A percentile compares a stretch with the other conserved stretches of the same genome.
phyloP scores from a whole-genome alignment of 2,797 vertebrate genomes.

The Siniperca obscura region DNA sequence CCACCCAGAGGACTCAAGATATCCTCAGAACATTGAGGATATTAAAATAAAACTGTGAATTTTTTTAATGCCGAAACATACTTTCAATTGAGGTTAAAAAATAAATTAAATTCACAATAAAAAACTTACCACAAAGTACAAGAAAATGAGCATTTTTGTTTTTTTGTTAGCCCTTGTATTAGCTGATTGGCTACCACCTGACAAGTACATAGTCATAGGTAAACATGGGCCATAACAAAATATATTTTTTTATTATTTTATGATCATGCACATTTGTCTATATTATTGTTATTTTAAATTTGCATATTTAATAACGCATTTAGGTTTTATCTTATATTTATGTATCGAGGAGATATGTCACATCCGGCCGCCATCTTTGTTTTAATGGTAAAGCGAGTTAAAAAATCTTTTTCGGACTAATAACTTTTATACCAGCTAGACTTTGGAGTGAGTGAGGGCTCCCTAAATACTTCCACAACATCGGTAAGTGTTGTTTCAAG shows the following conservation, averaged over 20 bases:
- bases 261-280: too few species aligned
- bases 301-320: not conserved
- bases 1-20: not conserved
- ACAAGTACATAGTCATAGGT: not conserved
- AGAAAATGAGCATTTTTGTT: not conserved
- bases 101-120: not conserved
- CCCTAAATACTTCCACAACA: not conserved
- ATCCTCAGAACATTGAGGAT: not conserved
- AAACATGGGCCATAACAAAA: not conserved
- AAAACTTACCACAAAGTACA: not conserved
- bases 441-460: rapidly evolving
- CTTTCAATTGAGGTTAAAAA: not conserved
- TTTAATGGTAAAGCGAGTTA: rapidly evolving
- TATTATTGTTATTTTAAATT: not conserved
- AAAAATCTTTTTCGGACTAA: rapidly evolving
- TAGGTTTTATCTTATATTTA: not conserved
- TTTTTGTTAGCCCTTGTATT: too few species aligned
- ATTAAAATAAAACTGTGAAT: not conserved
- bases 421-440: not conserved
- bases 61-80: not conserved
- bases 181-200: not conserved
- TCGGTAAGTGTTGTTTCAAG: not conserved
- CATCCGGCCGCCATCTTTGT: conserved; percentile 30
- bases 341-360: not conserved
- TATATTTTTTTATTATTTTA: not conserved